A percentile compares a stretch with the other conserved stretches of the same genome.
Evolutionary conservation across 2,888 invertebrate species (phyloP).

Genomic region (Drosophila ezoana): DNA sequence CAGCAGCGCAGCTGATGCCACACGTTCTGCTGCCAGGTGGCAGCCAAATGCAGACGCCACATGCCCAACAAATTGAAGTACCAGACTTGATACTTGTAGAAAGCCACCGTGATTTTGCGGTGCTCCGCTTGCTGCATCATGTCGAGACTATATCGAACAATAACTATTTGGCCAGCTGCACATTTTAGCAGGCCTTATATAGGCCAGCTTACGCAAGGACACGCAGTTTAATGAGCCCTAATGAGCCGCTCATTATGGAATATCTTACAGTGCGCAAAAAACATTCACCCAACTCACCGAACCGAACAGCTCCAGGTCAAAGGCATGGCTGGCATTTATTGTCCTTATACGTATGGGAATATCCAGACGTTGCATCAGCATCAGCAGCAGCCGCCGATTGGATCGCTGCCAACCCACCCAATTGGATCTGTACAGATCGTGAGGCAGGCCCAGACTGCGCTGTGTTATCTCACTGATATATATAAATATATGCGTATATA

Average conservation of each 20-base stretch:
- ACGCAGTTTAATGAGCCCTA: conserved; percentile 48
- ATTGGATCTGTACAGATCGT: conserved; percentile 59
- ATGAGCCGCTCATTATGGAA: conserved; percentile 41
- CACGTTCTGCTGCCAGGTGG: conserved; percentile 13
- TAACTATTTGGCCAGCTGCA: not conserved
- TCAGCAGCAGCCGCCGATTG: conserved; percentile 62
- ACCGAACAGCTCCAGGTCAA: conserved; percentile 67
- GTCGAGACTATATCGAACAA: no score
- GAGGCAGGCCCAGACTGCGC: conserved; percentile 57
- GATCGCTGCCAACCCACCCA: conserved; percentile 63
- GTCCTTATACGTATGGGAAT: conserved; percentile 58
- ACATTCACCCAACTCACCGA: conserved; percentile 57
- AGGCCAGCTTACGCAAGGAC: conserved; percentile 10
- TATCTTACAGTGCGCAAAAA: conserved; percentile 44
- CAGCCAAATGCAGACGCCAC: conserved; percentile 35
- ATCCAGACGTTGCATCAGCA: conserved; percentile 65
- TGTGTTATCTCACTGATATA: conserved; percentile 58
- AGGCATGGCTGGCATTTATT: conserved; percentile 59
- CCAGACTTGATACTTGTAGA: conserved; percentile 64
- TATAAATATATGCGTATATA: no score
- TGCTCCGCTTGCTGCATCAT: conserved; percentile 43
- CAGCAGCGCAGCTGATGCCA: conserved; percentile 31
- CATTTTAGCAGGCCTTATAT: conserved; percentile 23
- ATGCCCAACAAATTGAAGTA: conserved; percentile 53
- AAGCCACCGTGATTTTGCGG: conserved; percentile 26